Conservation (phyloP, 2,888 invertebrate genomes). For the Drosophila falleni region DNA sequence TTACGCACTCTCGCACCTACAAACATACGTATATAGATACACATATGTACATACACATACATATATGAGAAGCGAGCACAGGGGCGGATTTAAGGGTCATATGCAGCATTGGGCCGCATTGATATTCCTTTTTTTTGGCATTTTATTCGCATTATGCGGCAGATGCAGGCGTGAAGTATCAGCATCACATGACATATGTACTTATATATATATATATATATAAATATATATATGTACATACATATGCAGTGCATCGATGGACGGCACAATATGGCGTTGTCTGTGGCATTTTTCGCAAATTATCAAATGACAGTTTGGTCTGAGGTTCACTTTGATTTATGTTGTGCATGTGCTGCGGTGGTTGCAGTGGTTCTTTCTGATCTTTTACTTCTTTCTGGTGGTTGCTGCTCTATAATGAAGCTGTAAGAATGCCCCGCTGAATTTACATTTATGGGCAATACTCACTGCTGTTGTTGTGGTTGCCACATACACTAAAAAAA, state of each 20-base stretch:
- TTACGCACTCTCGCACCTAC: constrained; percentile 71
- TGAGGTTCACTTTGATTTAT: constrained; percentile 51
- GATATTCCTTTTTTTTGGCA: constrained; percentile 14
- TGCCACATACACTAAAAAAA: no score
- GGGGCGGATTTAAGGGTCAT: constrained; percentile 18
- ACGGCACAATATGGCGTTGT: constrained; percentile 51
- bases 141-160: constrained; percentile 45
- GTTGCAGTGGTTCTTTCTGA: constrained; percentile 17
- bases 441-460: constrained; percentile 63
- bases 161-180: constrained; percentile 74
- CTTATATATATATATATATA: not conserved
- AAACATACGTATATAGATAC: no score
- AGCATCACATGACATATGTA: constrained; percentile 5
- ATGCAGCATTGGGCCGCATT: constrained; percentile 7
- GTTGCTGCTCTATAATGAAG: constrained; percentile 50
- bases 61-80: constrained; percentile 4
- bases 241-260: constrained; percentile 9
- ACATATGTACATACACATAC: no score
- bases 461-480: not conserved
- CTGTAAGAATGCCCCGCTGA: constrained; percentile 43
- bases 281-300: constrained; percentile 57
- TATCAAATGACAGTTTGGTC: constrained; percentile 54
- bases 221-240: not conserved
- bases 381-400: constrained; percentile 27
- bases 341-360: constrained; percentile 18